A percentile compares a stretch with the other conserved stretches of the same genome.
These are phyloP conservation scores for Eurystomus glaucurus DNA, from an alignment of 2,797 vertebrate species.

Conservation along the genomic window DNA sequence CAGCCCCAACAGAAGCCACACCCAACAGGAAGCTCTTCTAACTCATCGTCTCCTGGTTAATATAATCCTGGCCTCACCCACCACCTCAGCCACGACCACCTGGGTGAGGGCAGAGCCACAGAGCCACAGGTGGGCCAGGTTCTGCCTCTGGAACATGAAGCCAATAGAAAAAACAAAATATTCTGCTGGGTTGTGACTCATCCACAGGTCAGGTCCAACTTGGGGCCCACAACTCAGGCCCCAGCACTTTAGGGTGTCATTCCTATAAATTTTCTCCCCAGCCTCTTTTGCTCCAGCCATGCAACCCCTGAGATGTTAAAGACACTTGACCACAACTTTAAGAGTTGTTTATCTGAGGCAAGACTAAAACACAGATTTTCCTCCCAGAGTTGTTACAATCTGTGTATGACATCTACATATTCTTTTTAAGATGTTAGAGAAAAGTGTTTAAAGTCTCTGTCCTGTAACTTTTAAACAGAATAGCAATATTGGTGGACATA, in stretches of 20 bases:
- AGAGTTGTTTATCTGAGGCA: fast-evolving
- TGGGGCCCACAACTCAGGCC: no score
- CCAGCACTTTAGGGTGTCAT: not conserved
- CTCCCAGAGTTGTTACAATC: not conserved
- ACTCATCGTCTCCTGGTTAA: no score
- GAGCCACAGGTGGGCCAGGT: no score
- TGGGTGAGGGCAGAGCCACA: no score
- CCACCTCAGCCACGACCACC: no score
- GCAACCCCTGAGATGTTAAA: not conserved
- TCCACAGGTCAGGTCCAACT: no score
- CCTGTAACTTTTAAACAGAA: not conserved
- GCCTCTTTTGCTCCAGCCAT: not conserved
- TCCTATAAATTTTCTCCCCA: not conserved
- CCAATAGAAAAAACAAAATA: no score
- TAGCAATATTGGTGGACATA: not conserved
- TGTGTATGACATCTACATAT: not conserved
- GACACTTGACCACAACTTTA: not conserved
- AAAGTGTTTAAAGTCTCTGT: not conserved
- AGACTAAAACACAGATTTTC: not conserved
- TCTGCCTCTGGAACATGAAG: no score
- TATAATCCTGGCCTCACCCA: no score
- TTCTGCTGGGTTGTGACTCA: no score
- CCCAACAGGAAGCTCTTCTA: no score
- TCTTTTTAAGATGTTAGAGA: not conserved
- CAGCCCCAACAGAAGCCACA: no score